Conservation (phyloP, 64 coral and sea anemone genomes). For the Cladopsammia gracilis region DNA sequence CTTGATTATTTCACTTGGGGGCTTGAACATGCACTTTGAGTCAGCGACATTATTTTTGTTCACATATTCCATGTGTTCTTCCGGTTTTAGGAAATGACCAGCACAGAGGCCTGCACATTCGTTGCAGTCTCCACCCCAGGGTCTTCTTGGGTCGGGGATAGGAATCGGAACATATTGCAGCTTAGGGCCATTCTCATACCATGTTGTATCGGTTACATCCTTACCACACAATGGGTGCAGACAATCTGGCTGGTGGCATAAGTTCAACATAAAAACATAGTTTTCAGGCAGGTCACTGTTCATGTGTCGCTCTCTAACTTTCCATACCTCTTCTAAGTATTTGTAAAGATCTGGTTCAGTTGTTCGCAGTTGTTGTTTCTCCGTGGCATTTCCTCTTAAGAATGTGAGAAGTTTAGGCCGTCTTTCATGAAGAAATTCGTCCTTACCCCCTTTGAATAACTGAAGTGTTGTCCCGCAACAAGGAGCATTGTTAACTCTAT, state of each 20-base stretch:
- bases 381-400: background rate
- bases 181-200: slow-evolving; percentile 61
- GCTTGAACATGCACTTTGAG: slow-evolving; percentile 50
- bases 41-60: slow-evolving; percentile 29
- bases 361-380: slow-evolving; percentile 31
- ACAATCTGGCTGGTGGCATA: slow-evolving; percentile 65
- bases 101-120: background rate
- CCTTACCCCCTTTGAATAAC: slow-evolving; percentile 51
- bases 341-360: slow-evolving; percentile 51
- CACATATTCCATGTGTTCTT: slow-evolving; percentile 63
- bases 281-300: slow-evolving; percentile 54
- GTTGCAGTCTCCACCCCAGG: slow-evolving; percentile 4
- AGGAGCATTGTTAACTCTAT: slow-evolving; percentile 64
- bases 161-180: slow-evolving; percentile 56
- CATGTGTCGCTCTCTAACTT: slow-evolving; percentile 55
- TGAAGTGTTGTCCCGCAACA: slow-evolving; percentile 50
- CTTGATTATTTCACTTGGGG: slow-evolving; percentile 68
- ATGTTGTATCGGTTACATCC: slow-evolving; percentile 45
- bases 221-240: slow-evolving; percentile 57
- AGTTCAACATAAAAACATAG: slow-evolving; percentile 68
- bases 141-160: slow-evolving; percentile 66
- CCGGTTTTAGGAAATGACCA: slow-evolving; percentile 49
- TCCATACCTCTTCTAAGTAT: slow-evolving; percentile 55
- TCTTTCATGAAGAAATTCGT: background rate
- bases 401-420: background rate